Evolutionary conservation across 1,140 invertebrate species (phyloP), one percentile per base, ranked within the genome.

Genomic region (Leptopilina boulardi): DNA sequence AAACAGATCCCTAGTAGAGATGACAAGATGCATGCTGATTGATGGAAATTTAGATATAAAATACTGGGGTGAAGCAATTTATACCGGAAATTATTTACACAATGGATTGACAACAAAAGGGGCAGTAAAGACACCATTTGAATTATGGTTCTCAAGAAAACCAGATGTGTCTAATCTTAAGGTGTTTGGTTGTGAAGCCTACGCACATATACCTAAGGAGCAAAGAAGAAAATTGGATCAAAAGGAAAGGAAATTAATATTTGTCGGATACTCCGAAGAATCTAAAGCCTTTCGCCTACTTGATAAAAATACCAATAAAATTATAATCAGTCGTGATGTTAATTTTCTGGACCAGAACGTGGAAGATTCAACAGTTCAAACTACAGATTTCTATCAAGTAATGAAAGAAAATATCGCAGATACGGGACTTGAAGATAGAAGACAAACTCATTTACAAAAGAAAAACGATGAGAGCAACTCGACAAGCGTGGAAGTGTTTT

Each of bases 251-350:
- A 34, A 34, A 34, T 34, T 34, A 34, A 34, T 34, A 34, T 34
- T 34, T 34, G 6, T 34, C 6, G 30, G 30, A 34, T n/a, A n/a
- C n/a, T n/a, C n/a, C n/a, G 66, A 78, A 73, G 56, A 78, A 21
- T 71, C 80, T 8, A 76, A 73, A 34, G 66, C 66, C 70, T 44
- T 73, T 44, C 19, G 79, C n/a, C 70, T 87, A 10, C 77, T 82
- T 71, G 77, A 89, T 71, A 66, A 79, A 19, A 71, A 77, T 76
- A 83, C 74, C 34, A 81, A 78, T 44, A 82, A 83, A 83, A 78
- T 86, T 23, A 75, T 83, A 4, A 81, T 82, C 59, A 82, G 78
- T 66, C 77, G 87, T 74, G 82, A 86, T 82, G 84, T 86, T 6
- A 76, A 81, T 70, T 87, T 88, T 74, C 73, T 83, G 34, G 85